These are phyloP conservation scores for Antechinus stuartii DNA, from an alignment of 2,113 vertebrate species.

Conservation along the genomic window DNA sequence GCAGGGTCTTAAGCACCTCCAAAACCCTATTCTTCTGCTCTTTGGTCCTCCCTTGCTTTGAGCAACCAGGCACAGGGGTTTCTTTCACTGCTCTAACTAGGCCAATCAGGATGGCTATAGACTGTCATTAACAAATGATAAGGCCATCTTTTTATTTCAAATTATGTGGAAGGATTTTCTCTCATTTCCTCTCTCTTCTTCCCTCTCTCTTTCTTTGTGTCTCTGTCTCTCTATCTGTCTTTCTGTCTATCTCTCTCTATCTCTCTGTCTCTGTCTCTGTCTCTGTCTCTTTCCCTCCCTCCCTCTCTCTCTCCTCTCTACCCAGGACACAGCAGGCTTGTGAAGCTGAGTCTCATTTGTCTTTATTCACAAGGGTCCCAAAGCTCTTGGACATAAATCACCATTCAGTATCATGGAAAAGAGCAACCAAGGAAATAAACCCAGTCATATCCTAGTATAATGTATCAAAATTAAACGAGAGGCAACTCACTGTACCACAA, in stretches of 20 bases:
- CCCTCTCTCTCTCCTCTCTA: neutral
- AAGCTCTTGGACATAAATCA: neutral
- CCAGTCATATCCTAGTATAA: neutral
- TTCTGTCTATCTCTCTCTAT: no score
- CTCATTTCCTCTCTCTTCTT: no score
- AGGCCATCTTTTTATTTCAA: conserved; percentile 41
- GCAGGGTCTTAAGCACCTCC: conserved; percentile 14
- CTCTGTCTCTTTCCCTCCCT: neutral
- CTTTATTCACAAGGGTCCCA: neutral
- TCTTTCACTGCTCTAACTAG: conserved; percentile 46
- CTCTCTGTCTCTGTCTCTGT: no score
- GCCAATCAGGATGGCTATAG: conserved; percentile 37
- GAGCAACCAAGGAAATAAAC: neutral
- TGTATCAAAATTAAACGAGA: neutral
- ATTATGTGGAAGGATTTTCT: conserved; percentile 24
- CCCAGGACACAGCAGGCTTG: neutral
- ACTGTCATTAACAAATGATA: conserved; percentile 39
- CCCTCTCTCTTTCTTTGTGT: no score
- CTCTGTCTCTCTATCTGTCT: no score
- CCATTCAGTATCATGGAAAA: neutral
- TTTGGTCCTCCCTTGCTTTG: conserved; percentile 41
- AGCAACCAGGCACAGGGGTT: conserved; percentile 35
- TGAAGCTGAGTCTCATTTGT: neutral
- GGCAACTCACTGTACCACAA: neutral
- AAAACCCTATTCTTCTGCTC: conserved; percentile 33